Conservation (phyloP, 2,113 vertebrate species). For the Misgurnus anguillicaudatus region DNA sequence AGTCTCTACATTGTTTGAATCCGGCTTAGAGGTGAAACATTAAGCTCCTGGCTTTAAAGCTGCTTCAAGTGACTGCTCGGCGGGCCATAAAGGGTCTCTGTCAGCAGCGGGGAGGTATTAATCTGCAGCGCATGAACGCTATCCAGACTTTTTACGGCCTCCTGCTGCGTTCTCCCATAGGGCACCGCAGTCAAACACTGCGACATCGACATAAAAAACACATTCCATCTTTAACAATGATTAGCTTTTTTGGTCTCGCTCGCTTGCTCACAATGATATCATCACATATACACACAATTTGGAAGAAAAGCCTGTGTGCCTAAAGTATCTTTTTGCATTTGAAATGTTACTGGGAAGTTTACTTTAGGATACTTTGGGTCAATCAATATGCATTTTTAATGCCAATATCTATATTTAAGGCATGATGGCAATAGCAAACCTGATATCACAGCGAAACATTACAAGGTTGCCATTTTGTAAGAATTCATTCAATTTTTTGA, state of each 20-base stretch:
- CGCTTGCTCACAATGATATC: neutral
- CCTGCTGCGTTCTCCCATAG: slow-evolving; percentile 41
- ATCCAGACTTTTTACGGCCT: slow-evolving; percentile 1
- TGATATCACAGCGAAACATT: no score
- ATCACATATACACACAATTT: slow-evolving; percentile 15
- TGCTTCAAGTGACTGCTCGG: slow-evolving; percentile 20
- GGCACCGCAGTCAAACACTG: slow-evolving; percentile 11
- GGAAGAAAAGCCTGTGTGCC: neutral
- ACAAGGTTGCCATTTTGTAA: no score
- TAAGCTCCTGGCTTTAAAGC: slow-evolving; percentile 30
- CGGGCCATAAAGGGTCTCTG: slow-evolving; percentile 9
- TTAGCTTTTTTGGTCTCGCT: slow-evolving; percentile 36
- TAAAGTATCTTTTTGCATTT: neutral
- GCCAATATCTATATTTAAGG: no score
- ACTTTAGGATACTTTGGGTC: no score
- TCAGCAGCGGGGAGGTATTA: slow-evolving; percentile 20
- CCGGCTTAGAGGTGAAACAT: slow-evolving; percentile 39
- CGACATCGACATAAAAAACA: slow-evolving; percentile 8
- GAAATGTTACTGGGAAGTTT: neutral
- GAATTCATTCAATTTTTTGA: no score
- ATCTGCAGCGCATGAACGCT: slow-evolving; percentile 27
- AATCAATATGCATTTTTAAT: no score
- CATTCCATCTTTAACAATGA: slow-evolving; percentile 45
- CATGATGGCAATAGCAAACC: no score
- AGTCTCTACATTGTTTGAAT: slow-evolving; percentile 31